phyloP scores from a whole-genome alignment of 2,113 vertebrate genomes.

The Galemys pyrenaicus region DNA sequence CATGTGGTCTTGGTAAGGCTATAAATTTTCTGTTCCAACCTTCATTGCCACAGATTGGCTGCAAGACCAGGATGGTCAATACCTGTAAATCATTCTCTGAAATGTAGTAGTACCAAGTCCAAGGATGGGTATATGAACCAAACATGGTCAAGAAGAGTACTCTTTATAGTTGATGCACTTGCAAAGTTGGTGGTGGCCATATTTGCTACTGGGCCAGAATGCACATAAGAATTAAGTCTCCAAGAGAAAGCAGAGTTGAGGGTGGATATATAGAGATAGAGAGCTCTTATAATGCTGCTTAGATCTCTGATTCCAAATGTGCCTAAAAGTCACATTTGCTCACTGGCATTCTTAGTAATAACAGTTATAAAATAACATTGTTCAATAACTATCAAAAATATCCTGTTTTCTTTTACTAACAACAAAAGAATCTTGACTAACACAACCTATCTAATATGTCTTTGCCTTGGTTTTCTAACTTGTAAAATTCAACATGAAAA shows the following conservation, averaged over 20 bases:
- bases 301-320: not conserved
- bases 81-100: not conserved
- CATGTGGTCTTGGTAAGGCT: not conserved
- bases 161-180: not conserved
- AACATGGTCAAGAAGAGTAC: not conserved
- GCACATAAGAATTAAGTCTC: not conserved
- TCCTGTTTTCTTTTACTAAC: not conserved
- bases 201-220: not conserved
- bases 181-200: not conserved
- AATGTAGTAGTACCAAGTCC: not conserved
- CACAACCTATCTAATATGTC: not conserved
- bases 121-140: not conserved
- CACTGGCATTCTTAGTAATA: not conserved
- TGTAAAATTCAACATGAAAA: not conserved
- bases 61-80: not conserved
- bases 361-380: no score
- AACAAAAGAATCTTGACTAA: not conserved
- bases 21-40: not conserved
- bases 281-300: not conserved
- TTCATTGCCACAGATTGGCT: not conserved
- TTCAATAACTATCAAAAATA: not conserved
- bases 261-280: not conserved
- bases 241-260: not conserved
- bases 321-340: not conserved
- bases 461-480: not conserved